Evolutionary conservation across 2,797 vertebrate species (phyloP).

Genomic region (Vireo griseus): DNA sequence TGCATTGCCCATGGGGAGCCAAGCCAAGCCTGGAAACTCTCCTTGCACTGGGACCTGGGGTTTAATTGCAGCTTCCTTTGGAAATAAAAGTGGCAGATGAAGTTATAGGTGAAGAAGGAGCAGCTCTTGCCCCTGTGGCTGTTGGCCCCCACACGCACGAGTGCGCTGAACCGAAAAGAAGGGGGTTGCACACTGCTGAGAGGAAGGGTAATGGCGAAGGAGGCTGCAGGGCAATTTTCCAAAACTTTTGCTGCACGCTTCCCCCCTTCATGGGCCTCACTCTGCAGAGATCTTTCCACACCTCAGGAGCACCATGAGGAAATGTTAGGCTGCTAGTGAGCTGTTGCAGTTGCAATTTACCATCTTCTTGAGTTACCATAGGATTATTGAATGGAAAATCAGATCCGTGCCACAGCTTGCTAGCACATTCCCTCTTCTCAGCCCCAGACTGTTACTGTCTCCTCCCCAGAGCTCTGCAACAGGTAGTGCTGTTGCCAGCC

Average conservation of each 20-base stretch:
- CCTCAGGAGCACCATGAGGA: conserved; percentile 43
- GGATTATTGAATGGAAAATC: conserved; percentile 30
- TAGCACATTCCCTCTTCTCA: background rate
- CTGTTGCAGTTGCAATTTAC: conserved; percentile 51
- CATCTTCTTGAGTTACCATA: conserved; percentile 10
- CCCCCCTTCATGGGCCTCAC: conserved; percentile 42
- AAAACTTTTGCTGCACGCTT: background rate
- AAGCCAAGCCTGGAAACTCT: background rate
- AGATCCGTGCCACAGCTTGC: background rate
- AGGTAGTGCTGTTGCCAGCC: background rate
- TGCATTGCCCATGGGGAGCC: background rate
- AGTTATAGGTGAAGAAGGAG: background rate
- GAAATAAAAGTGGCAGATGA: background rate
- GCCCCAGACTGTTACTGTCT: background rate
- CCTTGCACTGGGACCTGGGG: background rate
- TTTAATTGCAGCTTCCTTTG: background rate
- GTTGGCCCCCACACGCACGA: background rate
- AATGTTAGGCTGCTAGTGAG: conserved; percentile 44
- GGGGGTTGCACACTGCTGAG: background rate
- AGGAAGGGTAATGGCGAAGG: background rate
- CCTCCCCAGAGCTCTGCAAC: background rate
- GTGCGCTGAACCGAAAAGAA: background rate
- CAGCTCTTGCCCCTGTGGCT: background rate
- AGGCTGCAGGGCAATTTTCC: conserved; percentile 23
- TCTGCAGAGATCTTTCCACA: conserved; percentile 52